Evolutionary conservation across 2,113 vertebrate genomes (phyloP).

Genomic region (Mus pahari): DNA sequence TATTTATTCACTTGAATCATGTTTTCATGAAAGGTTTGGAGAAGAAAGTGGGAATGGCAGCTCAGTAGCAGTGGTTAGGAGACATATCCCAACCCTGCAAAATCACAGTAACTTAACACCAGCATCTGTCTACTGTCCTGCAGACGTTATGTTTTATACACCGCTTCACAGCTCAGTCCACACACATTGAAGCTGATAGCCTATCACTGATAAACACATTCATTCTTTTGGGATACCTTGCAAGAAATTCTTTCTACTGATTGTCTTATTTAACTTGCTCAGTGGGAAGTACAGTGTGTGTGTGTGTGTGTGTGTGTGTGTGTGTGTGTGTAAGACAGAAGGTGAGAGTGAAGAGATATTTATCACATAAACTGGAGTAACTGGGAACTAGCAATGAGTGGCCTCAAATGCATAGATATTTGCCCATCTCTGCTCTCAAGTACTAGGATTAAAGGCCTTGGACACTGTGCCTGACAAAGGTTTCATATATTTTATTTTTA

Average conservation of each 20-base stretch:
- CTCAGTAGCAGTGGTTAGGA: constrained; percentile 41
- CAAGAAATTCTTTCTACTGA: constrained; percentile 15
- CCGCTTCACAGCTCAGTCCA: constrained; percentile 61
- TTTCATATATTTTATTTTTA: background rate
- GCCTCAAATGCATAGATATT: background rate
- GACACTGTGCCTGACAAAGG: background rate
- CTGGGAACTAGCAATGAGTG: background rate
- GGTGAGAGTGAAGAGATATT: background rate
- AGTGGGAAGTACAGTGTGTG: background rate
- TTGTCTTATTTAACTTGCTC: constrained; percentile 62
- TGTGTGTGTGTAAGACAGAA: background rate
- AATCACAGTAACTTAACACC: background rate
- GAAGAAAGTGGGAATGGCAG: background rate
- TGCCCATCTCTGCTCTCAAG: no score
- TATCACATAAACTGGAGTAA: background rate
- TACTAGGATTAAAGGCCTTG: background rate
- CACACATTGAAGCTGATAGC: constrained; percentile 52
- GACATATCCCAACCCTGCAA: background rate
- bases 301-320: background rate
- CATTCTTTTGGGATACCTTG: constrained; percentile 56
- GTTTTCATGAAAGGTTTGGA: background rate
- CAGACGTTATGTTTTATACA: constrained; percentile 71
- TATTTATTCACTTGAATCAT: constrained; percentile 22
- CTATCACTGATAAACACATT: constrained; percentile 67
- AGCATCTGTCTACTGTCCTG: background rate